Percentiles rank a stretch among this genome's conserved stretches.
Conservation (phyloP, 2,113 vertebrate species). For the Physeter macrocephalus region DNA sequence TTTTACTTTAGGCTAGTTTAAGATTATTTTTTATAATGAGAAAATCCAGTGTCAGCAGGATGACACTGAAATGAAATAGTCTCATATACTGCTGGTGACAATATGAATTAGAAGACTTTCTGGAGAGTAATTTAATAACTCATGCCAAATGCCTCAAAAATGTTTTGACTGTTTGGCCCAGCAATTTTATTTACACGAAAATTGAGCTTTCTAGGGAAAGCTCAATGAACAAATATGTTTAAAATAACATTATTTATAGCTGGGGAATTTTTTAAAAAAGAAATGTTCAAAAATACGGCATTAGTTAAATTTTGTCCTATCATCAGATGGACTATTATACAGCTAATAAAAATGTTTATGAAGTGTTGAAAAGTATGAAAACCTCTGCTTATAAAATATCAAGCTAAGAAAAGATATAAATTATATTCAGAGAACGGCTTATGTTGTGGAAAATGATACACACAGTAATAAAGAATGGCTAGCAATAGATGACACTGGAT, state of each 20-base stretch:
- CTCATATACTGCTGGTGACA: not conserved
- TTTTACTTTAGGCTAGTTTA: not conserved
- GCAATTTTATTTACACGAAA: not conserved
- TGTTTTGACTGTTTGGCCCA: not conserved
- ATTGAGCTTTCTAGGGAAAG: not conserved
- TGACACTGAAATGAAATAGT: not conserved
- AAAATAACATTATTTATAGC: not conserved
- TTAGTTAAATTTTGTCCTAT: not conserved
- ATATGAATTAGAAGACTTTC: not conserved
- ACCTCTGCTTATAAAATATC: not conserved
- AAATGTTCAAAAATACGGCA: not conserved
- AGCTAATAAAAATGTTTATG: not conserved
- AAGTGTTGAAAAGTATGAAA: not conserved
- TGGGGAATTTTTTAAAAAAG: not conserved
- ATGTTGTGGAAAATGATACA: not conserved
- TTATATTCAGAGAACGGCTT: not conserved
- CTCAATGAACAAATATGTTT: not conserved
- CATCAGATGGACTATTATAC: not conserved
- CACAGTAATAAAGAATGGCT: not conserved
- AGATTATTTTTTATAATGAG: slow-evolving; percentile 11
- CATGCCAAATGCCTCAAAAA: not conserved
- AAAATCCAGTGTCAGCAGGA: not conserved
- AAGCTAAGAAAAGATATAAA: not conserved
- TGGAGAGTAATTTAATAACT: not conserved
- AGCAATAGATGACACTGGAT: not conserved